Conservation (phyloP, 2,113 vertebrate species). For the Daboia siamensis region DNA sequence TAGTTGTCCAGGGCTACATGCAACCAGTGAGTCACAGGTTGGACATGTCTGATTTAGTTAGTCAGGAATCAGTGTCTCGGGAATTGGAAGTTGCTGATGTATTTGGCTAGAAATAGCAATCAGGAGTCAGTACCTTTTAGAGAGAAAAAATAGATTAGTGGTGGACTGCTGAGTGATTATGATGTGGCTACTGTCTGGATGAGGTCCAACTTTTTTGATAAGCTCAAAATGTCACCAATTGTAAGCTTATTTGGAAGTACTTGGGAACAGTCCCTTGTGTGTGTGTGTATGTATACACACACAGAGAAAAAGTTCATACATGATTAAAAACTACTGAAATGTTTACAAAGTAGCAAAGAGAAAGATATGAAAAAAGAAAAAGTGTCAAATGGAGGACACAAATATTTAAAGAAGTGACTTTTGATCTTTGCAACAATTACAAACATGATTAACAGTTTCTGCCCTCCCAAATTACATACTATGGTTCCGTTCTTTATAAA, state of each 20-base stretch:
- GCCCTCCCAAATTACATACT: background rate
- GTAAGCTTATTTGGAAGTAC: background rate
- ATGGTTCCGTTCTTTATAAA: background rate
- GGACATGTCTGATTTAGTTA: background rate
- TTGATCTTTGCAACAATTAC: background rate
- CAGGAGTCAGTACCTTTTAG: background rate
- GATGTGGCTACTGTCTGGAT: background rate
- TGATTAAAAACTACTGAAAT: background rate
- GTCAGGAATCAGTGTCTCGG: background rate
- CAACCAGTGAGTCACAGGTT: background rate
- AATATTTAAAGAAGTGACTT: background rate
- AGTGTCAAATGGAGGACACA: background rate
- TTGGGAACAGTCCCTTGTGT: background rate
- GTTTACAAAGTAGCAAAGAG: background rate
- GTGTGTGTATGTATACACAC: background rate
- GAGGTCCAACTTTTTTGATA: conserved; percentile 4
- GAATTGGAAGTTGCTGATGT: background rate
- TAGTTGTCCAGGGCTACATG: background rate
- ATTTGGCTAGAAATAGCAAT: conserved; percentile 25
- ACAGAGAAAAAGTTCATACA: background rate
- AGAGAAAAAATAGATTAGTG: conserved; percentile 9
- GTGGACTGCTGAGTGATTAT: background rate
- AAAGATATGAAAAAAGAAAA: background rate
- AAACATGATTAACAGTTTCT: background rate
- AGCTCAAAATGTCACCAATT: background rate